Percentiles rank a stretch among this genome's conserved stretches.
Conservation (phyloP, 2,797 vertebrate genomes). For the Allobates femoralis region DNA sequence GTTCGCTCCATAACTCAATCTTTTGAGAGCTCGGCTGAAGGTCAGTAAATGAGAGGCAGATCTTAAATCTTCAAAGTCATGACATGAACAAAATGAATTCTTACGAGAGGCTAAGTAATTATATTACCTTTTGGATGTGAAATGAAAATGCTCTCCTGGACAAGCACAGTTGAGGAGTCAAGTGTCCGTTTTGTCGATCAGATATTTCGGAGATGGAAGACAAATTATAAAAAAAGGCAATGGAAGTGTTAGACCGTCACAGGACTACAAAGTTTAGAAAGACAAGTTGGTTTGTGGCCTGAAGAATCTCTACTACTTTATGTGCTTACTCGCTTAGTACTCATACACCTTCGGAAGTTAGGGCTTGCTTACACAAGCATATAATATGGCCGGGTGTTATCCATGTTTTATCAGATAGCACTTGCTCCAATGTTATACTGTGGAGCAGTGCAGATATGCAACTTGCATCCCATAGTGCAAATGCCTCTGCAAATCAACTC, state of each 20-base stretch:
- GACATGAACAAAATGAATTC: constrained; percentile 62
- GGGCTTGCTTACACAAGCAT: too few species aligned
- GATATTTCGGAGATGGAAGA: constrained; percentile 30
- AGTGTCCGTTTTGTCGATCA: constrained; percentile 11
- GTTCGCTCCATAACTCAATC: constrained; percentile 60
- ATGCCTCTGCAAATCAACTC: too few species aligned
- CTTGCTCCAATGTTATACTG: too few species aligned
- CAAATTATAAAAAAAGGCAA: neutral
- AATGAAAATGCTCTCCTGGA: constrained; percentile 42
- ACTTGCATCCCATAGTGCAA: too few species aligned
- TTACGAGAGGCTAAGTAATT: constrained; percentile 58
- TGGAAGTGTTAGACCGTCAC: too few species aligned
- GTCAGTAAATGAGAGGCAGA: constrained; percentile 61
- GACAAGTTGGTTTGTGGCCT: neutral
- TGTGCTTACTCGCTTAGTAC: too few species aligned
- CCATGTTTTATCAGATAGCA: too few species aligned
- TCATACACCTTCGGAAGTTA: too few species aligned
- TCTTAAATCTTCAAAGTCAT: constrained; percentile 60
- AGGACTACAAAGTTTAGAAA: neutral
- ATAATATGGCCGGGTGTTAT: too few species aligned
- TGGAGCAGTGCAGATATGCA: too few species aligned
- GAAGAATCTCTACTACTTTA: neutral
- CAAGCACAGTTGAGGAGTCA: constrained; percentile 53
- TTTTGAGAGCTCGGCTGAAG: constrained; percentile 55
- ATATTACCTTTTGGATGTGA: constrained; percentile 52